Evolutionary conservation across 2,888 invertebrate genomes (phyloP).

Genomic region (Tromatobia lineatoria): DNA sequence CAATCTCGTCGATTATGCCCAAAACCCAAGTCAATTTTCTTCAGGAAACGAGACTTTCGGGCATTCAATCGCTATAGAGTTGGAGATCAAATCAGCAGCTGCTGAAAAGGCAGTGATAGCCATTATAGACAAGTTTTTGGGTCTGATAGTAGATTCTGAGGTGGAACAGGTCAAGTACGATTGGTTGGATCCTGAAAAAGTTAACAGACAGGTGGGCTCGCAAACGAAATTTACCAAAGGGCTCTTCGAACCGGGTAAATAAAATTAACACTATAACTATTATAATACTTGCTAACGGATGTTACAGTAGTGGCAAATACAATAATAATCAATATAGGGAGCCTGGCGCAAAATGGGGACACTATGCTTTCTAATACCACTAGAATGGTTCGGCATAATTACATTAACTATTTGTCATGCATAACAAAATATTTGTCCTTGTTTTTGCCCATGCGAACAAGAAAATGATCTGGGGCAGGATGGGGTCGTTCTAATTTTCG

Average conservation of each 20-base stretch:
- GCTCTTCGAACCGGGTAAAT: constrained; percentile 87
- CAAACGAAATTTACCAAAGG: constrained; percentile 86
- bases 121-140: constrained; percentile 92
- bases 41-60: constrained; percentile 88
- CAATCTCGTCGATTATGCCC: constrained; percentile 88
- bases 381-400: too few species aligned
- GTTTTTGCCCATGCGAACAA: too few species aligned
- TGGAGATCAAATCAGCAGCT: constrained; percentile 88
- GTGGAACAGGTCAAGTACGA: constrained; percentile 88
- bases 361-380: too few species aligned
- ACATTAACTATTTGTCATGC: too few species aligned
- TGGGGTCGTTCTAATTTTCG: too few species aligned
- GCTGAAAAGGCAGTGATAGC: constrained; percentile 92
- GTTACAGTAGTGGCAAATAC: too few species aligned
- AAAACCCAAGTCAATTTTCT: constrained; percentile 88
- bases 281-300: too few species aligned
- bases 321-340: too few species aligned
- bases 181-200: constrained; percentile 89
- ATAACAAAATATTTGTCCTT: too few species aligned
- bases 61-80: constrained; percentile 86
- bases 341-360: too few species aligned
- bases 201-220: constrained; percentile 88
- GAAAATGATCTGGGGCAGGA: too few species aligned
- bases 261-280: not conserved
- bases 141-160: constrained; percentile 87